These are phyloP conservation scores for Abrostola triplasia DNA, from an alignment of 2,888 invertebrate species.

Conservation along the genomic window DNA sequence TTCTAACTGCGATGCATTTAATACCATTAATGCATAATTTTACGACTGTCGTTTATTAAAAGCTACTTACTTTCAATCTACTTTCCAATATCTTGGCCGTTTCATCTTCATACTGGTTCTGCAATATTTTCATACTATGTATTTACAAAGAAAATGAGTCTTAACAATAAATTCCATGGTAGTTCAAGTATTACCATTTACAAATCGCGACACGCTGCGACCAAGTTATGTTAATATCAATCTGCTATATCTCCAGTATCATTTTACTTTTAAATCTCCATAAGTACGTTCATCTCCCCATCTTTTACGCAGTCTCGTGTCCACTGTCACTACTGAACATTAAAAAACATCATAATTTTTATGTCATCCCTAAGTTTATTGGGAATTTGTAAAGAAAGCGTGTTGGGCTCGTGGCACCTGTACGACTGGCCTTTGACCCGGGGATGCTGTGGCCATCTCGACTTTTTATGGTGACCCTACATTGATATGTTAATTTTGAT, in stretches of 20 bases:
- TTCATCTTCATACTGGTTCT: constrained; percentile 9
- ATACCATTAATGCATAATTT: constrained; percentile 31
- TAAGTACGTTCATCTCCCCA: constrained; percentile 55
- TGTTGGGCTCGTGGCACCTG: constrained; percentile 57
- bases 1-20: constrained; percentile 12
- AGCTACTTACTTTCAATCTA: constrained; percentile 11
- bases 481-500: constrained; percentile 53
- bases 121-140: constrained; percentile 13
- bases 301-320: constrained; percentile 54
- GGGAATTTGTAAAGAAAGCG: constrained; percentile 59
- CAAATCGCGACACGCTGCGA: constrained; percentile 39
- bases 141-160: constrained; percentile 23
- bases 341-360: constrained; percentile 58
- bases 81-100: constrained; percentile 6
- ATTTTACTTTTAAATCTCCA: constrained; percentile 55
- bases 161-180: constrained; percentile 30
- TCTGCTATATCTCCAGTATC: constrained; percentile 45
- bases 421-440: constrained; percentile 50
- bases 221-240: constrained; percentile 53
- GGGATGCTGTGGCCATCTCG: constrained; percentile 60
- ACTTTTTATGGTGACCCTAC: constrained; percentile 47
- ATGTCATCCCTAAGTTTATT: constrained; percentile 56
- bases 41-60: constrained; percentile 8
- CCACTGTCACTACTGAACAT: constrained; percentile 56
- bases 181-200: constrained; percentile 47